Percentiles rank a stretch among this genome's conserved stretches.
phyloP scores from a whole-genome alignment of 2,797 vertebrate species.

The Malacoraja senta region DNA sequence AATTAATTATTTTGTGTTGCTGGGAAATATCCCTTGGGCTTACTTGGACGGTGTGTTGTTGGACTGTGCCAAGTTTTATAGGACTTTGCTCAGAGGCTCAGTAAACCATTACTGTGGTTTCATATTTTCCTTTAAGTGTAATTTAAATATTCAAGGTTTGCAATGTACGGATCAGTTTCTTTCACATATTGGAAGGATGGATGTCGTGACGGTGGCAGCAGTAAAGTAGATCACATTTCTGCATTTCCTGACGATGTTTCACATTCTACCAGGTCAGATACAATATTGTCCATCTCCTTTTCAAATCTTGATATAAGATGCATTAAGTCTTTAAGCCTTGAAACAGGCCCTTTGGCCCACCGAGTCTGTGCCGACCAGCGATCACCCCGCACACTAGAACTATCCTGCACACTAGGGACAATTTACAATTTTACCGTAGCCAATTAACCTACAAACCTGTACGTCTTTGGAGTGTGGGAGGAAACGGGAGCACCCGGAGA shows the following conservation, averaged over 20 bases:
- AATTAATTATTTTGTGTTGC: not conserved
- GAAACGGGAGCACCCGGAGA: too few relatives aligned
- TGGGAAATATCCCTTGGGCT: not conserved
- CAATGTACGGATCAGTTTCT: not conserved
- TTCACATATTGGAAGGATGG: not conserved
- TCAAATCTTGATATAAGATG: not conserved
- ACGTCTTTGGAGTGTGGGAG: too few relatives aligned
- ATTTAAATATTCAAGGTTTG: constrained; percentile 1
- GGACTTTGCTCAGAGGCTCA: constrained; percentile 9
- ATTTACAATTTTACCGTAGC: too few relatives aligned
- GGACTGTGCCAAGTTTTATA: not conserved
- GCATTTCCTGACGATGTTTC: not conserved
- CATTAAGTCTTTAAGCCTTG: too few relatives aligned
- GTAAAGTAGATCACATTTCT: not conserved
- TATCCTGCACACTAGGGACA: too few relatives aligned
- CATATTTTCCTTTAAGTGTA: not conserved
- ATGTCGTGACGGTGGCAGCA: not conserved
- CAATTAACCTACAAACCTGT: too few relatives aligned
- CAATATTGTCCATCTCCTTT: not conserved
- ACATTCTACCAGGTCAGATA: not conserved
- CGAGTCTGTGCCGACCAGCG: too few relatives aligned
- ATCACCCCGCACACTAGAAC: too few relatives aligned
- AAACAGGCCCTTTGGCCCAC: too few relatives aligned
- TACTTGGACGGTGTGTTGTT: too few relatives aligned
- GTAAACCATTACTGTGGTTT: not conserved